Percentiles rank a stretch among this genome's conserved stretches.
Conservation (phyloP, 2,113 vertebrate species). For the Megaleporinus macrocephalus region DNA sequence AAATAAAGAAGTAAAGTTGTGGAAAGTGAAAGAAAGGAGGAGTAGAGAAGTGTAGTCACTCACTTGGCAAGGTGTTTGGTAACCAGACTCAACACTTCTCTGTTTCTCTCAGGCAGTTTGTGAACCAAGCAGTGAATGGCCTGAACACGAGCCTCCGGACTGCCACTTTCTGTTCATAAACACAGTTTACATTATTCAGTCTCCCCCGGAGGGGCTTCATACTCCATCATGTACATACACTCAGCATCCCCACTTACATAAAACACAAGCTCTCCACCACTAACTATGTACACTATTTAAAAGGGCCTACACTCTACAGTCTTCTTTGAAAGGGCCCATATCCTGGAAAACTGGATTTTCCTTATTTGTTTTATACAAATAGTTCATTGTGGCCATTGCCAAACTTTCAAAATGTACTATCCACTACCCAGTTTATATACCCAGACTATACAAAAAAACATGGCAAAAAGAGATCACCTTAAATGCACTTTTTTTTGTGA, state of each 20-base stretch:
- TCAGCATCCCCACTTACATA: background rate
- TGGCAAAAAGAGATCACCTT: no score
- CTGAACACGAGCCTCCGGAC: constrained; percentile 90
- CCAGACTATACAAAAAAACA: no score
- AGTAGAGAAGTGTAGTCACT: constrained; percentile 65
- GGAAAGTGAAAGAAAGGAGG: background rate
- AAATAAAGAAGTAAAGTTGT: background rate
- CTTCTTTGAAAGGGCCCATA: background rate
- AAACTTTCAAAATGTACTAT: no score
- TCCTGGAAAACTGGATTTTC: no score
- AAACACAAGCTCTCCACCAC: background rate
- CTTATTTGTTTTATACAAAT: no score
- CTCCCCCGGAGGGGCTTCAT: background rate
- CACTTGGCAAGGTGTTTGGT: constrained; percentile 97
- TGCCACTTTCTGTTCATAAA: constrained; percentile 82
- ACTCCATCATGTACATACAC: background rate
- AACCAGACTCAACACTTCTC: constrained; percentile 91
- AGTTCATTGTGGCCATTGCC: no score
- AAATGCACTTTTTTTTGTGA: no score
- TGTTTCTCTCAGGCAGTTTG: constrained; percentile 95
- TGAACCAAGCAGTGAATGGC: constrained; percentile 94
- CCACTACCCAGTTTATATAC: no score
- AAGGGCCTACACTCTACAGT: background rate
- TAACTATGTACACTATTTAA: background rate
- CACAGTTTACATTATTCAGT: constrained; percentile 16